A percentile compares a stretch with the other conserved stretches of the same genome.
Evolutionary conservation across 2,888 invertebrate genomes (phyloP).

Genomic region (Acleris sparsana): DNA sequence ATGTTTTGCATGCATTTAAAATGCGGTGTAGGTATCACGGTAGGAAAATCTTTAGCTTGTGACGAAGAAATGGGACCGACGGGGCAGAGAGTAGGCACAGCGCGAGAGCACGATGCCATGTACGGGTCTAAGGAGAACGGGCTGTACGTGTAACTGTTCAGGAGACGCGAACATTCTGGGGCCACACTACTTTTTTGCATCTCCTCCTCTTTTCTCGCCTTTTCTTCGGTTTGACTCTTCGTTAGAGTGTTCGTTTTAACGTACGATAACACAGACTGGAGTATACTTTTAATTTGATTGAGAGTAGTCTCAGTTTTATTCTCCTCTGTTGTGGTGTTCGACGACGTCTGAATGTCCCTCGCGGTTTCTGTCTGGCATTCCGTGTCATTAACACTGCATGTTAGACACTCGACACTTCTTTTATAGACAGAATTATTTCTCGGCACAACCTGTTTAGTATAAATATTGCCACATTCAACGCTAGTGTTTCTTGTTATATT

Average conservation of each 20-base stretch:
- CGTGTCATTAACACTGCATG: constrained; percentile 46
- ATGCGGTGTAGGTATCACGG: constrained; percentile 30
- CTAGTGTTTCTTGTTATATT: not conserved
- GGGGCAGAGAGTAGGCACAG: not conserved
- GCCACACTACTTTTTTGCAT: constrained; percentile 61
- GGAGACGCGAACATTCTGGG: constrained; percentile 54
- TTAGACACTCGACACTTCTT: constrained; percentile 55
- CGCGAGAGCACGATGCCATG: constrained; percentile 24
- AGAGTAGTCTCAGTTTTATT: constrained; percentile 65
- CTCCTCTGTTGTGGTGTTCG: constrained; percentile 40
- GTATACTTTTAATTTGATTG: constrained; percentile 69
- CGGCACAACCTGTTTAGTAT: not conserved
- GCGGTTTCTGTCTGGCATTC: constrained; percentile 56
- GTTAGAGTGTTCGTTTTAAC: constrained; percentile 61
- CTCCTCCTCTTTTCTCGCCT: constrained; percentile 59
- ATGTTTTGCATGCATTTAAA: constrained; percentile 59
- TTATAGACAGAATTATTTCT: not conserved
- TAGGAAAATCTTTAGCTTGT: not conserved
- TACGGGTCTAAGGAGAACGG: constrained; percentile 56
- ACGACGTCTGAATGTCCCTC: constrained; percentile 42
- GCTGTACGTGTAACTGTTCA: constrained; percentile 63
- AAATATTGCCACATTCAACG: constrained; percentile 6
- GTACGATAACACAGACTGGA: constrained; percentile 68
- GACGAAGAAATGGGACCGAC: too few species aligned
- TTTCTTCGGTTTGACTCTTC: constrained; percentile 44